A percentile compares a stretch with the other conserved stretches of the same genome.
Evolutionary conservation across 2,888 invertebrate species (phyloP).

Genomic region (Zhuqinia jingwanae): DNA sequence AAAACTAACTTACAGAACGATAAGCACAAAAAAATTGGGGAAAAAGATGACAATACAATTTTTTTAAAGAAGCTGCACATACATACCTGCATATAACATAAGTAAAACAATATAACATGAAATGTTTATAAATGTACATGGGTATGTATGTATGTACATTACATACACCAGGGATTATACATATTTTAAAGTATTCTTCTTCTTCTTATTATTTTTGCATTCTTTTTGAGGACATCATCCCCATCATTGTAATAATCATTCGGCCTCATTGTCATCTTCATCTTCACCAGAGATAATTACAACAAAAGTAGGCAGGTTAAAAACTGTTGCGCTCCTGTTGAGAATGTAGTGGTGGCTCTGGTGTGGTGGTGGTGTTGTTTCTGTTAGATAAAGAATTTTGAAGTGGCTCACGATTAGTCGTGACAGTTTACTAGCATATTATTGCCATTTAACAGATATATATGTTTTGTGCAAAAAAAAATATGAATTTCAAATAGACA

Average conservation of each 20-base stretch:
- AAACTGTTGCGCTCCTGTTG: neutral
- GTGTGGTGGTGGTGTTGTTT: neutral
- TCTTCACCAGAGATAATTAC: conserved; percentile 33
- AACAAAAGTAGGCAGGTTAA: neutral
- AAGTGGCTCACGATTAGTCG: conserved; percentile 50
- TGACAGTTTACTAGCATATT: conserved; percentile 38
- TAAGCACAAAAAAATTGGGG: neutral
- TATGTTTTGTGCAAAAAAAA: conserved; percentile 4
- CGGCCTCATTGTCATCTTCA: conserved; percentile 39
- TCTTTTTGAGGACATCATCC: conserved; percentile 39
- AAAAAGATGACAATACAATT: conserved; percentile 1
- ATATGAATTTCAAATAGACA: neutral
- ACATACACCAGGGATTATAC: neutral
- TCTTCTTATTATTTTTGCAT: neutral
- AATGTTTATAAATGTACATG: neutral
- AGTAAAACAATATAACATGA: neutral
- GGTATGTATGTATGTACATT: too few species aligned
- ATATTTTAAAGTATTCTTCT: conserved; percentile 10
- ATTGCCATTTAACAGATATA: conserved; percentile 7
- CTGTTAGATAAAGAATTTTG: neutral
- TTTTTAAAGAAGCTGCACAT: neutral
- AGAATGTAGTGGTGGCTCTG: neutral
- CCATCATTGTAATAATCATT: neutral
- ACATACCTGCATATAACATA: neutral
- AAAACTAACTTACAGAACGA: neutral